Evolutionary conservation across 1,140 invertebrate species (phyloP), one percentile per base, ranked within the genome.

Genomic region (Drosophila sp.): DNA sequence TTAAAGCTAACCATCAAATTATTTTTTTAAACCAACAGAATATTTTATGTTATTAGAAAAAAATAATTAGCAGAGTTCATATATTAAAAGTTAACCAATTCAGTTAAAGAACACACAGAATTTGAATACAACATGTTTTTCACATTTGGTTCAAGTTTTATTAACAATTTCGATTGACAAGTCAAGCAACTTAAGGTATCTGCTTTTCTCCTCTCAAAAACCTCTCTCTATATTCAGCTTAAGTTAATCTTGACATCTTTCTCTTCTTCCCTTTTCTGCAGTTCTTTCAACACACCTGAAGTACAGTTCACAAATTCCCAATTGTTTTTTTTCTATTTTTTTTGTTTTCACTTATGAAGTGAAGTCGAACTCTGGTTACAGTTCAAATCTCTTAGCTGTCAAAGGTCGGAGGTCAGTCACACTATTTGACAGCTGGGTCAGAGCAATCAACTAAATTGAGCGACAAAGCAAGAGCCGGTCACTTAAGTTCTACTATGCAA

Each of bases 401-500:
- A 43, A 13, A 29, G 32, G 14, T 34, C 62, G 36, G 45, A 40
- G 65, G 58, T 70, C 66, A 70, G 40, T 63, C 58, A 63, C 57
- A 43, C 13, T 25, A 32, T 45, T 69, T 69, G 65, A 70, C 66
- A 62, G 58, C 41, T 46, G 38, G 58, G 58, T 34, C 66, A 45
- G 38, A 16, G 27, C 58, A 70, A 70, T 70, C 48, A 62, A 70
- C 36, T 43, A 62, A 62, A 54, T 70, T 53, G 48, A 53, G 38
- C 40, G 58, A 43, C 57, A 51, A 53, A 51, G 9, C n/a, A 36
- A 38, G 16, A 4, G 7, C 11, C 0, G 4, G 38, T 11, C 25
- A 41, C 3, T 16, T 16, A 21, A 27, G 18, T 2, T 9, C 16
- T 29, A 41, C 59, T 32, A 3, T 8, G 14, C 29, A 18, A 45